Percentiles rank a stretch among this genome's conserved stretches.
These are phyloP conservation scores for Fringilla coelebs DNA, from an alignment of 2,797 vertebrate species.

Conservation along the genomic window DNA sequence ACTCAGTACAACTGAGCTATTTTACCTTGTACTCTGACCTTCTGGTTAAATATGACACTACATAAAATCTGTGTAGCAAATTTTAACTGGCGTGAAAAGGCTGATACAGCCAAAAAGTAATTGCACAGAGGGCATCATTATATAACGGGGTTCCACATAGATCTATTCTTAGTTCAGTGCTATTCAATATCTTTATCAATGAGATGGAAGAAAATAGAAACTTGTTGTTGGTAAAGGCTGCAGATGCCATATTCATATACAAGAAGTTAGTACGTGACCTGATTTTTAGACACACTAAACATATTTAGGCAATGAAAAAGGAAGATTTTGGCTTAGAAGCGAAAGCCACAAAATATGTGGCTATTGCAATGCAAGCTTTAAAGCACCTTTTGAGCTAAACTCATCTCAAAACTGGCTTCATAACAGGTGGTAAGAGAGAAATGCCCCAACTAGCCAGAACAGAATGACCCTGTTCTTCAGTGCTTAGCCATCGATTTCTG, in stretches of 20 bases:
- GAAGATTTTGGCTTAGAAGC: conserved; percentile 45
- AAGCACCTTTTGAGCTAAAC: conserved; percentile 32
- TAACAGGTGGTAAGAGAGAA: background rate
- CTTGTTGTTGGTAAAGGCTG: conserved; percentile 67
- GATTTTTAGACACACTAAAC: conserved; percentile 48
- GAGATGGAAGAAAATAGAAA: conserved; percentile 69
- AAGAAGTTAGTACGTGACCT: conserved; percentile 67
- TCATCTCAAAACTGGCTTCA: background rate
- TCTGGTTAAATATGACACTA: conserved; percentile 50
- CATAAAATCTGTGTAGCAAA: conserved; percentile 22
- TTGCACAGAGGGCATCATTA: conserved; percentile 61
- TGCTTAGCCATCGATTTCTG: background rate
- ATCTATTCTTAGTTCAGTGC: conserved; percentile 60
- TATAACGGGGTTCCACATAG: conserved; percentile 61
- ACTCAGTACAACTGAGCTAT: background rate
- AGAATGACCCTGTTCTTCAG: background rate
- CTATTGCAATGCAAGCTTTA: conserved; percentile 7
- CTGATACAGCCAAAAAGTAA: conserved; percentile 61
- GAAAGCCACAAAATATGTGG: conserved; percentile 23
- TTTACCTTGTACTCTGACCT: conserved; percentile 50
- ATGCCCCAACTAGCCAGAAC: background rate
- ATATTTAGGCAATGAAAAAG: conserved; percentile 51
- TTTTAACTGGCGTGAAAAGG: conserved; percentile 19
- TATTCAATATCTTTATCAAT: conserved; percentile 70
- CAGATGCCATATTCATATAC: conserved; percentile 68